A percentile compares a stretch with the other conserved stretches of the same genome.
phyloP scores from a whole-genome alignment of 2,888 invertebrate genomes.

The Dusona sp. region DNA sequence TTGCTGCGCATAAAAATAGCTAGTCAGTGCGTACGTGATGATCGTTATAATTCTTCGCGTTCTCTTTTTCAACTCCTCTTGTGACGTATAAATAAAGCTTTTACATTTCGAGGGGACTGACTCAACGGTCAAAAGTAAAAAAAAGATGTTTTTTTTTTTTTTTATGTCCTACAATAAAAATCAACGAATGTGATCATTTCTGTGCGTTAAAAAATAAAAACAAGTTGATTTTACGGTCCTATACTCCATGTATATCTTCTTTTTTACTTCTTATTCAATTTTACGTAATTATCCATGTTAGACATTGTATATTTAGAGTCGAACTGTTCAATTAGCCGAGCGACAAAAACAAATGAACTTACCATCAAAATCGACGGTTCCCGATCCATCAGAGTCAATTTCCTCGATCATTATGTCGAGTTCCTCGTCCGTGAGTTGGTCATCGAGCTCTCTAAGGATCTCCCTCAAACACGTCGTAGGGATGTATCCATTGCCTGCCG shows the following conservation, averaged over 20 bases:
- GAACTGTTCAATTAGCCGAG: neutral
- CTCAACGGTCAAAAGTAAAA: neutral
- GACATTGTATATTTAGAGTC: neutral
- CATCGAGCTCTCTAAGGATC: constrained; percentile 97
- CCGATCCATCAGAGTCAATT: constrained; percentile 99
- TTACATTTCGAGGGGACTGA: constrained; percentile 65
- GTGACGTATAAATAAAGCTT: constrained; percentile 71
- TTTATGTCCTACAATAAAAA: neutral
- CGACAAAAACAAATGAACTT: constrained; percentile 76
- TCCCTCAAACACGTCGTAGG: constrained; percentile 96
- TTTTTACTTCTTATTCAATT: neutral
- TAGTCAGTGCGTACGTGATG: constrained; percentile 20
- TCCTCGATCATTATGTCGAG: constrained; percentile 99
- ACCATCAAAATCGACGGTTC: constrained; percentile 99
- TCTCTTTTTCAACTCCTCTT: constrained; percentile 56
- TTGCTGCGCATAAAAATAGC: constrained; percentile 66
- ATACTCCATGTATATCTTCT: no score
- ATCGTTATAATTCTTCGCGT: constrained; percentile 62
- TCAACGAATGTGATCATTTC: neutral
- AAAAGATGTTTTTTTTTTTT: neutral
- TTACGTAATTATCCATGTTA: neutral
- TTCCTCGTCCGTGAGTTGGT: constrained; percentile 97
- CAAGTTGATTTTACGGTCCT: no score
- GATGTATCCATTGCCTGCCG: constrained; percentile 94
- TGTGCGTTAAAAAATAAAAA: neutral